These are phyloP conservation scores for Tachycineta bicolor DNA, from an alignment of 2,113 vertebrate genomes.

Conservation along the genomic window DNA sequence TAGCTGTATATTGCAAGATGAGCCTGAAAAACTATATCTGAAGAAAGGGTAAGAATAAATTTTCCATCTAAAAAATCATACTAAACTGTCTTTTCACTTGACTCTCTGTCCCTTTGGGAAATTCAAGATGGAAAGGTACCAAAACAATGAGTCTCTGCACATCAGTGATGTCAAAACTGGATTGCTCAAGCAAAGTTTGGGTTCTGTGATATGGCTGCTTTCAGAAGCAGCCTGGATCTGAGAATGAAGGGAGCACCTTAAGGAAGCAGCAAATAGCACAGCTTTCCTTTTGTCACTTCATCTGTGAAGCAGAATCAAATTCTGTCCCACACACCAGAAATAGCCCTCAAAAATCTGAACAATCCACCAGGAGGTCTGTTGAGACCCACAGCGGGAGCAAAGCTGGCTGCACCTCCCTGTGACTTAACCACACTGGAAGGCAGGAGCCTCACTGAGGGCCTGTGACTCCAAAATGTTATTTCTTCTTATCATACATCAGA, in stretches of 20 bases:
- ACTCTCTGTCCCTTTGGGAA: background rate
- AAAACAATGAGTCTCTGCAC: background rate
- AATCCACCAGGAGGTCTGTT: background rate
- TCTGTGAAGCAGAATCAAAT: background rate
- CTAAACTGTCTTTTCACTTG: background rate
- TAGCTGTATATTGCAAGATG: background rate
- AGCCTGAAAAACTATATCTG: background rate
- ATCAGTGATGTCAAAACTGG: background rate
- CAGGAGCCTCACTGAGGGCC: background rate
- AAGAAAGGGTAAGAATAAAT: background rate
- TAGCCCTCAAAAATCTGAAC: background rate
- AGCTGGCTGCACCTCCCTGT: background rate
- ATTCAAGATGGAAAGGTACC: background rate
- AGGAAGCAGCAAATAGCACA: background rate
- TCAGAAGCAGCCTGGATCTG: background rate
- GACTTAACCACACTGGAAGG: conserved; percentile 28
- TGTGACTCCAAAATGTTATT: conserved; percentile 37
- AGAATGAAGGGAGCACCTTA: background rate
- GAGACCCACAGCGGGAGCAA: background rate
- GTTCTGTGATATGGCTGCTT: background rate
- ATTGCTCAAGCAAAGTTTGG: background rate
- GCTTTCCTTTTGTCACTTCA: background rate
- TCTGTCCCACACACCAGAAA: background rate
- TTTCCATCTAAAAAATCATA: background rate
- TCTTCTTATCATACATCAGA: conserved; percentile 60